Percentiles rank a stretch among this genome's conserved stretches.
Evolutionary conservation across 2,797 vertebrate species (phyloP).

Genomic region (Clarias laeviceps): DNA sequence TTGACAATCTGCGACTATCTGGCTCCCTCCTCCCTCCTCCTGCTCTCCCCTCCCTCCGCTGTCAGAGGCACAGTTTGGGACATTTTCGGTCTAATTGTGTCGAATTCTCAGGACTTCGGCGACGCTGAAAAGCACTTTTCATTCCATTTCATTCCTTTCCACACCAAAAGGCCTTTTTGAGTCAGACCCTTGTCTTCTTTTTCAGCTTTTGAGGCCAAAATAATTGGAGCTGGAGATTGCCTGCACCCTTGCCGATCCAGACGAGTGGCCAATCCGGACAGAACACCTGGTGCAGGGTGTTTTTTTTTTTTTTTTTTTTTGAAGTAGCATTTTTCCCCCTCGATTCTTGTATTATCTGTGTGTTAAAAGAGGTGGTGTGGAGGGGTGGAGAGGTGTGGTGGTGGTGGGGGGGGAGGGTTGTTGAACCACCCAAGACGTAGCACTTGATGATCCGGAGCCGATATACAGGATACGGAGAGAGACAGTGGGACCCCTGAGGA

Average conservation of each 20-base stretch:
- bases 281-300: constrained; percentile 56
- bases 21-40: constrained; percentile 1
- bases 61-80: constrained; percentile 49
- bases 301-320: constrained; percentile 17
- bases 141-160: constrained; percentile 76
- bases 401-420: neutral
- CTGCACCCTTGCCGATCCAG: constrained; percentile 67
- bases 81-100: constrained; percentile 56
- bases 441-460: constrained; percentile 46
- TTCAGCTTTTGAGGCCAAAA: constrained; percentile 76
- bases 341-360: constrained; percentile 49
- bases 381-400: constrained; percentile 16
- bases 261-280: constrained; percentile 63
- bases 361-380: constrained; percentile 13
- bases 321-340: constrained; percentile 39
- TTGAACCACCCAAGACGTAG: constrained; percentile 50
- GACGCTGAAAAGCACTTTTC: constrained; percentile 66
- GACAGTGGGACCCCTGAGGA: constrained; percentile 45
- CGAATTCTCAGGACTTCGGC: constrained; percentile 57
- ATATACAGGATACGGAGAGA: constrained; percentile 37
- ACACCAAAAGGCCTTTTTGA: constrained; percentile 65
- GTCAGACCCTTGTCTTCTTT: constrained; percentile 55
- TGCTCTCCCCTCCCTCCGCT: constrained; percentile 9
- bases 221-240: constrained; percentile 79
- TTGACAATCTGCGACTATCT: neutral